Evolutionary conservation across 2,113 vertebrate species (phyloP).

Genomic region (Anoura caudifer): DNA sequence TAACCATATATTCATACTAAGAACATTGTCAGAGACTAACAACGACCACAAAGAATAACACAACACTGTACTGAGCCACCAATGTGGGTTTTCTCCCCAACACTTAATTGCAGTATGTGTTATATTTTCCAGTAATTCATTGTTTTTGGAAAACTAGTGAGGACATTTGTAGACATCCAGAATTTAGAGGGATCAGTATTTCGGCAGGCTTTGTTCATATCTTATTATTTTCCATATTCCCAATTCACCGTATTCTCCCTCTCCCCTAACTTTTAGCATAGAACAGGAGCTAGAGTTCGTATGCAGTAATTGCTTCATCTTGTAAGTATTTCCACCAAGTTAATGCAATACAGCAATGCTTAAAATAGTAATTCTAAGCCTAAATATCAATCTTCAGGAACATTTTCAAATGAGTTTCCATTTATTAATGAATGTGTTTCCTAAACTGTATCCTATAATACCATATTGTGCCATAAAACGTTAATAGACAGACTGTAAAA

Average conservation of each 20-base stretch:
- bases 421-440: not conserved
- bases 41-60: not conserved
- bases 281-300: not conserved
- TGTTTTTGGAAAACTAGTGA: not conserved
- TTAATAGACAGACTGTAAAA: not conserved
- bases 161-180: not conserved
- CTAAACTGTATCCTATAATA: not conserved
- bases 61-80: not conserved
- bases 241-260: not conserved
- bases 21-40: slow-evolving; percentile 46
- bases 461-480: not conserved
- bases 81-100: not conserved
- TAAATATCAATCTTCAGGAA: slow-evolving; percentile 9
- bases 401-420: not conserved
- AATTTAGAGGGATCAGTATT: not conserved
- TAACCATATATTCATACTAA: slow-evolving; percentile 58
- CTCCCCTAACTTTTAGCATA: not conserved
- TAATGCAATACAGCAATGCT: not conserved
- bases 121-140: slow-evolving; percentile 22
- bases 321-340: not conserved
- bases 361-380: not conserved
- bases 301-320: not conserved
- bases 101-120: not conserved
- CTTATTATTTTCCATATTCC: not conserved
- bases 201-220: not conserved